These are phyloP conservation scores for Thymallus thymallus DNA, from an alignment of 2,113 vertebrate species.

Conservation along the genomic window DNA sequence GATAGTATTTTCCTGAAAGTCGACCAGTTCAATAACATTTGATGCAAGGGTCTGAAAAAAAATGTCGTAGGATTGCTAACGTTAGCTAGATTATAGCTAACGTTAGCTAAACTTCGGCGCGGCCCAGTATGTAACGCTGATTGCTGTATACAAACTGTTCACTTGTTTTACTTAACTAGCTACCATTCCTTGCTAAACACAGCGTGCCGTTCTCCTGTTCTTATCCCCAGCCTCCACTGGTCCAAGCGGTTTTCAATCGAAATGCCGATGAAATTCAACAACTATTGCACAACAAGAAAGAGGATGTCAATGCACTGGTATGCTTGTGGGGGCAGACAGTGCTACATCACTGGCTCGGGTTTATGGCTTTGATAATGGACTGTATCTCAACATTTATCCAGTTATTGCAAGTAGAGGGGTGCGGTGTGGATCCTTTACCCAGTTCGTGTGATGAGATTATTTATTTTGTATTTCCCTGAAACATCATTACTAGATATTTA, in stretches of 20 bases:
- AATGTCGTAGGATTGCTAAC: background rate
- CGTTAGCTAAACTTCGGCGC: background rate
- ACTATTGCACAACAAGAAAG: constrained; percentile 88
- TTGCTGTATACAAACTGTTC: too few species aligned
- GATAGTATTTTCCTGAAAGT: too few species aligned
- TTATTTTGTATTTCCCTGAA: too few species aligned
- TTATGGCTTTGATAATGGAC: background rate
- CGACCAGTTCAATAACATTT: too few species aligned
- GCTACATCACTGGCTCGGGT: background rate
- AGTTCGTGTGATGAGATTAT: too few species aligned
- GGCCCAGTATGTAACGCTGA: too few species aligned
- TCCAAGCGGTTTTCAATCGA: constrained; percentile 98
- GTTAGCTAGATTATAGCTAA: background rate
- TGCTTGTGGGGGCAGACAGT: constrained; percentile 24
- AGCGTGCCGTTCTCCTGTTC: background rate
- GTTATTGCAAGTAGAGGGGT: background rate
- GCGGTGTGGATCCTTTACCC: too few species aligned
- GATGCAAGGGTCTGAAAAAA: too few species aligned
- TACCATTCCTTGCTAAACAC: too few species aligned
- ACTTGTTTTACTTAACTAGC: too few species aligned
- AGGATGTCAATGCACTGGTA: constrained; percentile 96
- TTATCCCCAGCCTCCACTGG: constrained; percentile 86
- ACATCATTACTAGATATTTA: too few species aligned
- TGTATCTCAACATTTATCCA: background rate
- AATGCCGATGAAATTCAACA: constrained; percentile 94